These are phyloP conservation scores for Linnaemya tessellans DNA, from an alignment of 2,888 invertebrate genomes.

Conservation along the genomic window DNA sequence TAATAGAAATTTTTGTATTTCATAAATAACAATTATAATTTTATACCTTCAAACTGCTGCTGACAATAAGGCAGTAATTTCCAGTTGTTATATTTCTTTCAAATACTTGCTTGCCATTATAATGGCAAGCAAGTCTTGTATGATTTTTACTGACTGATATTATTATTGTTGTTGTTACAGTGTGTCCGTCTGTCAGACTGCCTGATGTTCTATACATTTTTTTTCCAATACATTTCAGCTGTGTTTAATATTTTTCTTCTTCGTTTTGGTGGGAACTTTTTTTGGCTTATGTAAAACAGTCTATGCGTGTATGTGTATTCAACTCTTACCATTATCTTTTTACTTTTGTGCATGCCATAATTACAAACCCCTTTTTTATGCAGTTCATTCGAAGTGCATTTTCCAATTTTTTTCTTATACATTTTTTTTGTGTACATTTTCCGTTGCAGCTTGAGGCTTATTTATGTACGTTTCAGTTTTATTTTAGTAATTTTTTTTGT, in stretches of 20 bases:
- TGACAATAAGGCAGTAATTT: conserved; percentile 22
- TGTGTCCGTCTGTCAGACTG: conserved; percentile 17
- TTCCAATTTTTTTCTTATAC: background rate
- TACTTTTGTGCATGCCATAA: conserved; percentile 43
- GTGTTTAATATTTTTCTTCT: background rate
- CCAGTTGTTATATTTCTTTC: conserved; percentile 14
- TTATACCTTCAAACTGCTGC: background rate
- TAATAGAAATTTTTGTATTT: too few relatives aligned
- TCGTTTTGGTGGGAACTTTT: conserved; percentile 6
- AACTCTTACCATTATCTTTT: conserved; percentile 11
- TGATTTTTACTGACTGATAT: conserved; percentile 37
- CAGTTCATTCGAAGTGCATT: conserved; percentile 25
- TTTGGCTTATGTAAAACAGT: background rate
- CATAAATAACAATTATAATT: background rate
- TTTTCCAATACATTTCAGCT: conserved; percentile 17
- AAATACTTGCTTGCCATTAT: background rate
- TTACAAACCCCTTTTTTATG: conserved; percentile 42
- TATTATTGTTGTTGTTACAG: conserved; percentile 4
- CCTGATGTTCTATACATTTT: conserved; percentile 1
- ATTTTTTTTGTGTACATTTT: background rate
- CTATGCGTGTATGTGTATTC: background rate
- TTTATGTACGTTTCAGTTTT: conserved; percentile 26
- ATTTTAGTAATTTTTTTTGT: conserved; percentile 14
- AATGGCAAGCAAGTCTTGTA: conserved; percentile 1
- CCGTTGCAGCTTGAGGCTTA: conserved; percentile 49